These are phyloP conservation scores for Drosophila varians DNA, from an alignment of 1,140 invertebrate species.

Conservation along the genomic window DNA sequence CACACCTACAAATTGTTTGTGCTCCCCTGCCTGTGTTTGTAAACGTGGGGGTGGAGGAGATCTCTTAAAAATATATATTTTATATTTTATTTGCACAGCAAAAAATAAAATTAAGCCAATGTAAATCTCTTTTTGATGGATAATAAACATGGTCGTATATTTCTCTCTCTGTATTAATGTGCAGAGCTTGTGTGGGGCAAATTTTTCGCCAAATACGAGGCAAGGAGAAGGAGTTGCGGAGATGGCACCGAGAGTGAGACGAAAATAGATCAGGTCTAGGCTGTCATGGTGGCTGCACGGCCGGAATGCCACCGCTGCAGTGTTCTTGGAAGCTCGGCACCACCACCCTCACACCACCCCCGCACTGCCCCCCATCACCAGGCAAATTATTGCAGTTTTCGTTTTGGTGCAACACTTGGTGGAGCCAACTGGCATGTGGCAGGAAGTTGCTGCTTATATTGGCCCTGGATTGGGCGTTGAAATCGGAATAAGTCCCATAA, in stretches of 20 bases:
- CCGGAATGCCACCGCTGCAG: constrained; percentile 64
- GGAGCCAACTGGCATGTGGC: constrained; percentile 15
- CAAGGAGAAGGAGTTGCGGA: not conserved
- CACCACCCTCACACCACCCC: not conserved
- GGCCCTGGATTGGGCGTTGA: constrained; percentile 70
- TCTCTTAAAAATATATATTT: constrained; percentile 8
- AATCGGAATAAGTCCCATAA: constrained; percentile 42
- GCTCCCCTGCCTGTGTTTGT: constrained; percentile 34
- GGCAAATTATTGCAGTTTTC: constrained; percentile 58
- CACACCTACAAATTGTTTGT: constrained; percentile 80
- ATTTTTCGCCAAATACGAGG: constrained; percentile 57
- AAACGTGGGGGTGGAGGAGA: constrained; percentile 5
- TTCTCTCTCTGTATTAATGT: constrained; percentile 11
- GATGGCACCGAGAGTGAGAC: constrained; percentile 40
- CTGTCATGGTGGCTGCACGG: constrained; percentile 78
- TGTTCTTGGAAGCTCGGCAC: constrained; percentile 52
- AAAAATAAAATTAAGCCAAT: not conserved
- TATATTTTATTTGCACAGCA: not conserved
- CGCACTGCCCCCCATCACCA: not conserved
- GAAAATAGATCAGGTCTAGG: constrained; percentile 82
- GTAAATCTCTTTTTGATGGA: too few relatives aligned
- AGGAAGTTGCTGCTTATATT: constrained; percentile 65
- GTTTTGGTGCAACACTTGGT: constrained; percentile 37
- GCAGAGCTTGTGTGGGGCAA: constrained; percentile 34
- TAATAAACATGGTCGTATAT: too few relatives aligned